Base-by-base conservation (phyloP, 2,113 vertebrate species). In the Brevimyrus niger region DNA sequence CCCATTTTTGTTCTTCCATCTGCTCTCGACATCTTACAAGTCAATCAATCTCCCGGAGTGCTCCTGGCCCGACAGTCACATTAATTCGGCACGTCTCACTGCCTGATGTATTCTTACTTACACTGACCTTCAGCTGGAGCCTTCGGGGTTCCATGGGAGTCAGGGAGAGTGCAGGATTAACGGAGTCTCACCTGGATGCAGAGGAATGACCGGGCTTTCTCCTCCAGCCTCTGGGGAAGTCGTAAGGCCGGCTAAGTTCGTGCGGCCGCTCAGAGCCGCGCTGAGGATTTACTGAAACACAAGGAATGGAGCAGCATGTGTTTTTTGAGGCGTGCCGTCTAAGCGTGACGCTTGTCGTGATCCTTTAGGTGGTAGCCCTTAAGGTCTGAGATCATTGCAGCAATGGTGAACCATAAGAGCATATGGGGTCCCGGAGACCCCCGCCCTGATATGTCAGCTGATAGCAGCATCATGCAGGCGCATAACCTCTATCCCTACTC, bases 1-100 rank as follows among this genome's bases (percentile, higher is more conserved):
- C 82, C 82, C 82, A 23, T n/a, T 46, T 23, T 21, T 8, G 5
- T 61, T 73, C 58, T 42, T 73, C 27, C 44, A 13, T 10, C 87
- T 93, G 93, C 94, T 93, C 91, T 92, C 95, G 93, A 96, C 97
- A 97, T 97, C 97, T 96, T 96, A 96, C 96, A 95, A 95, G 95
- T 95, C 96, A 96, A 96, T 95, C 96, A 93, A 94, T 96, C 95
- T 94, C 92, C 94, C 95, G 92, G 93, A 88, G 92, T 90, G 94
- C 90, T 90, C 94, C 93, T 93, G 93, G 89, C 93, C 94, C 92
- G 94, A 94, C 96, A 95, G 92, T 92, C 93, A 92, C 94, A 92
- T 95, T 96, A 95, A 95, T 94, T 95, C 94, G 93, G 94, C 93
- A 93, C 92, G 94, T 94, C 94, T 94, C 94, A 93, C 92, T 94